Percentiles rank a stretch among this genome's conserved stretches.
Conservation (phyloP, 2,113 vertebrate species). For the Limnothrissa miodon region DNA sequence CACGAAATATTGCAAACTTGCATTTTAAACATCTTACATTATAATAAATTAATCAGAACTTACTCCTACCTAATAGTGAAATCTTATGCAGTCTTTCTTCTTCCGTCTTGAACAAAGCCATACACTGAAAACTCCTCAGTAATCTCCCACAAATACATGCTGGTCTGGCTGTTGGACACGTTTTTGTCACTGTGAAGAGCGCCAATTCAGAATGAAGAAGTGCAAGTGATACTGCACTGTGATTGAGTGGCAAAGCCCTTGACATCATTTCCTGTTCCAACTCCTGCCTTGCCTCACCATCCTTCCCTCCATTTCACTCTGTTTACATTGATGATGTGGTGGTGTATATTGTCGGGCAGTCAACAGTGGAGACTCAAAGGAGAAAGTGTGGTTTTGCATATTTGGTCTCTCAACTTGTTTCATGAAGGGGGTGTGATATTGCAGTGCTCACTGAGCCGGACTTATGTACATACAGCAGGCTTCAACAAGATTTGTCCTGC, state of each 20-base stretch:
- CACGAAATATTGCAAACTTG: too few species aligned
- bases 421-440: background rate
- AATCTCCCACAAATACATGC: background rate
- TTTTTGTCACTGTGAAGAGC: background rate
- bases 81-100: background rate
- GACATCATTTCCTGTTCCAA: slow-evolving; percentile 60
- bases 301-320: background rate
- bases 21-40: too few species aligned
- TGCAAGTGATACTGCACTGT: slow-evolving; percentile 36
- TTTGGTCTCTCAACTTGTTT: background rate
- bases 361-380: background rate
- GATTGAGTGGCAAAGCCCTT: slow-evolving; percentile 57
- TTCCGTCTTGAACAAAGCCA: background rate
- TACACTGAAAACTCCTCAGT: background rate
- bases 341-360: background rate
- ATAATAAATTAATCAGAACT: background rate
- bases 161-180: background rate
- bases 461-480: background rate
- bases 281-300: background rate
- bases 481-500: background rate
- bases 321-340: background rate
- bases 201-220: slow-evolving; percentile 39
- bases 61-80: background rate
- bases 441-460: background rate
- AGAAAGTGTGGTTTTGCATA: background rate